These are phyloP conservation scores for Polyodon spathula DNA, from an alignment of 2,113 vertebrate species.

Conservation along the genomic window DNA sequence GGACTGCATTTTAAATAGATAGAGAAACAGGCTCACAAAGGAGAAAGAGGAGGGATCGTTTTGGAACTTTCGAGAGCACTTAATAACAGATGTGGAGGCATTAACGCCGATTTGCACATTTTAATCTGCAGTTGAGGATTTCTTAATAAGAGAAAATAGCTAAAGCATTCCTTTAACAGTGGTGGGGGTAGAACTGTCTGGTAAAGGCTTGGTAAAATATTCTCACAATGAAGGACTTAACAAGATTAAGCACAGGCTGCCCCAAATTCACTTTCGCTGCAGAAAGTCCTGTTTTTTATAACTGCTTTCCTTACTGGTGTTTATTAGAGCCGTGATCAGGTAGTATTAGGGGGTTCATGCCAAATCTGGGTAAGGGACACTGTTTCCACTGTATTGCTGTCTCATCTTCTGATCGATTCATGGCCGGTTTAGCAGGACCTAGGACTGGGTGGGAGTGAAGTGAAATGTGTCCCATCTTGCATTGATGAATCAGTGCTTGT, in stretches of 20 bases:
- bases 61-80: constrained; percentile 17
- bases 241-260: not conserved
- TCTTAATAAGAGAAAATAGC: not conserved
- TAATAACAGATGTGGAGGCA: not conserved
- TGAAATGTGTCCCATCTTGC: too few species aligned
- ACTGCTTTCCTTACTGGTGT: too few species aligned
- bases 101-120: constrained; percentile 10
- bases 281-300: not conserved
- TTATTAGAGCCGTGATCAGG: too few species aligned
- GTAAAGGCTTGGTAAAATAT: not conserved
- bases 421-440: too few species aligned
- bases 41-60: constrained; percentile 6
- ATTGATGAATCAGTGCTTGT: too few species aligned
- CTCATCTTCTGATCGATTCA: too few species aligned
- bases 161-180: not conserved
- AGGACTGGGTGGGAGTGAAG: too few species aligned
- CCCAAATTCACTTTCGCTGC: too few species aligned
- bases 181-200: not conserved
- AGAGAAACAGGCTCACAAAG: constrained; percentile 10
- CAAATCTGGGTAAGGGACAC: too few species aligned
- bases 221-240: not conserved
- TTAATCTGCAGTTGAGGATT: constrained; percentile 9
- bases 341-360: too few species aligned
- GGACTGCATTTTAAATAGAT: constrained; percentile 64
- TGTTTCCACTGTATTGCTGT: too few species aligned